phyloP scores from a whole-genome alignment of 2,113 vertebrate species.

The Boleophthalmus pectinirostris region DNA sequence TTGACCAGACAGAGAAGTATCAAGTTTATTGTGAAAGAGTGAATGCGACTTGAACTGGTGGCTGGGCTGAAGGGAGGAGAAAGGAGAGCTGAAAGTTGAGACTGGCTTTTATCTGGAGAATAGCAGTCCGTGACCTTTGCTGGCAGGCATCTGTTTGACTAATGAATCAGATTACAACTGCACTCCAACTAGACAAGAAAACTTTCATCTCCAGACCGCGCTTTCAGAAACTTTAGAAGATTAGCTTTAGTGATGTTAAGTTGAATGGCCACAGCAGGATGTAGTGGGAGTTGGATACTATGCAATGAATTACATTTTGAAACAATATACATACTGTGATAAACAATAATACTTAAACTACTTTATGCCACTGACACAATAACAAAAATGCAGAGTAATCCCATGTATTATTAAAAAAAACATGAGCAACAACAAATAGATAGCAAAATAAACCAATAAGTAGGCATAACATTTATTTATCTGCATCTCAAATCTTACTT shows the following conservation, averaged over 20 bases:
- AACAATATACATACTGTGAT: too few relatives aligned
- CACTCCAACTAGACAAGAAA: conserved; percentile 2
- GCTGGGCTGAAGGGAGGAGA: conserved; percentile 8
- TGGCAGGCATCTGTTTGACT: conserved; percentile 16
- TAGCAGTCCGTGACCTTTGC: conserved; percentile 29
- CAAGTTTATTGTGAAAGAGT: conserved; percentile 16
- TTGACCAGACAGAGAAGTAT: conserved; percentile 17
- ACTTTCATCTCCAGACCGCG: conserved; percentile 6
- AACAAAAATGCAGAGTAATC: too few relatives aligned
- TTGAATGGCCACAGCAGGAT: background rate
- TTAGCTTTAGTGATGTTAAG: background rate
- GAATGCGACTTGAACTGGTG: background rate
- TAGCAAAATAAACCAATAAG: too few relatives aligned
- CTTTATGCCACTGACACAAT: too few relatives aligned
- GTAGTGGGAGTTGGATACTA: background rate
- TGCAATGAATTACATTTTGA: background rate
- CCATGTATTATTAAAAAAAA: too few relatives aligned
- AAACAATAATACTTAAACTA: too few relatives aligned
- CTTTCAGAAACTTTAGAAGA: background rate
- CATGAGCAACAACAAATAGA: too few relatives aligned
- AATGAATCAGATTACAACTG: conserved; percentile 25
- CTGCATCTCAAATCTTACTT: too few relatives aligned
- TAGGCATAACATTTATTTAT: too few relatives aligned
- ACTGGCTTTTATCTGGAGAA: conserved; percentile 35
- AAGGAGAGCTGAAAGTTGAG: conserved; percentile 35